These are phyloP conservation scores for Pardosa pseudoannulata DNA, from an alignment of 2,888 invertebrate species.

Conservation along the genomic window DNA sequence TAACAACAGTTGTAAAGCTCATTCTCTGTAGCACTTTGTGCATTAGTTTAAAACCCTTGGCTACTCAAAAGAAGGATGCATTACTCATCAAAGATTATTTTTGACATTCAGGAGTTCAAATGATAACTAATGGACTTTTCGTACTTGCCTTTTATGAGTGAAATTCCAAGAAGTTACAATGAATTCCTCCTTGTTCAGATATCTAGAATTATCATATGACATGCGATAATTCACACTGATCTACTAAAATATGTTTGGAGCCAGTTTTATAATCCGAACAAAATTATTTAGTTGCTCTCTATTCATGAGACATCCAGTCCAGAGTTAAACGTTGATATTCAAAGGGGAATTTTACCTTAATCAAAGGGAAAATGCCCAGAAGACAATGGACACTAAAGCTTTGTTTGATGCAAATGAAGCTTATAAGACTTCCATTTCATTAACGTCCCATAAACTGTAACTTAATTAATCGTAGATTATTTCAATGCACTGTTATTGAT, in stretches of 20 bases:
- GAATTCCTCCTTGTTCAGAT: neutral
- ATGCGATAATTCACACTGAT: neutral
- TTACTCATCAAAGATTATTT: slow-evolving; percentile 6
- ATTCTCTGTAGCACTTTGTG: neutral
- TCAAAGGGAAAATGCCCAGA: no score
- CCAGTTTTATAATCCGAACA: neutral
- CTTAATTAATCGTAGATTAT: no score
- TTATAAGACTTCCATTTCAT: no score
- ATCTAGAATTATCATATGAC: neutral
- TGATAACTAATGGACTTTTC: neutral
- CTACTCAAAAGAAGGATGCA: neutral
- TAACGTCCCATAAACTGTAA: no score
- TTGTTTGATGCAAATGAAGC: no score
- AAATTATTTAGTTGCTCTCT: neutral
- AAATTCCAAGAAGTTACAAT: neutral
- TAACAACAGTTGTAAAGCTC: neutral
- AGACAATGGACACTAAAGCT: no score
- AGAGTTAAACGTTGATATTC: no score
- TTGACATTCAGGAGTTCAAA: neutral
- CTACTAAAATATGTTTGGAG: neutral
- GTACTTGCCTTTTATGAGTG: neutral
- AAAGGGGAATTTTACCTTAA: no score
- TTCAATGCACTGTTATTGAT: no score
- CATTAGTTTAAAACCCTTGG: neutral
- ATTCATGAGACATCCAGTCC: neutral